Percentiles rank a stretch among this genome's conserved stretches.
phyloP scores from a whole-genome alignment of 2,797 vertebrate genomes.

The Myripristis murdjan region DNA sequence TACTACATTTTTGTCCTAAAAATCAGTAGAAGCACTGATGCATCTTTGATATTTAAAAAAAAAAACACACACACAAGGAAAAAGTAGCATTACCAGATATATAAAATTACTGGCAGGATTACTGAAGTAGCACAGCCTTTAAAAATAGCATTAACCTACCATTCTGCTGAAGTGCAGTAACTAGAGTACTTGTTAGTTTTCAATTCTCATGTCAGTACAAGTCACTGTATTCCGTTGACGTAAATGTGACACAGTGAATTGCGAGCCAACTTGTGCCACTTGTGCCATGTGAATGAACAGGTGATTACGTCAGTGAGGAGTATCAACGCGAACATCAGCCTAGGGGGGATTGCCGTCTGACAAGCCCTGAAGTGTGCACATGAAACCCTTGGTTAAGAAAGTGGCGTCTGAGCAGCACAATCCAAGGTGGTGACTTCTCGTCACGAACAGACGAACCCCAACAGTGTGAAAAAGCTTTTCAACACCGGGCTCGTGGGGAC shows the following conservation, averaged over 20 bases:
- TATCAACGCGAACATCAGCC: not conserved
- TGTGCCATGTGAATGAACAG: not conserved
- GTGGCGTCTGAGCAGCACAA: not conserved
- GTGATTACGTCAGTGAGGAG: not conserved
- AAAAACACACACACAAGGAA: no score
- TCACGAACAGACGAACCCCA: not conserved
- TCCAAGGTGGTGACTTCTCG: not conserved
- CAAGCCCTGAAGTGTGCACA: not conserved
- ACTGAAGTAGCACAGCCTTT: conserved; percentile 38
- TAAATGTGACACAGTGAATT: not conserved
- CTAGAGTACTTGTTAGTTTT: conserved; percentile 21
- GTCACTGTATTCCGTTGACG: conserved; percentile 13
- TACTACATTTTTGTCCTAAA: no score
- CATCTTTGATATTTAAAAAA: no score
- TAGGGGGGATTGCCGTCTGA: not conserved
- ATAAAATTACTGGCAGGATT: conserved; percentile 37
- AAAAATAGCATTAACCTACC: conserved; percentile 50
- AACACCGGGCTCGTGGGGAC: conserved; percentile 23
- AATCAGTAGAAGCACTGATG: no score
- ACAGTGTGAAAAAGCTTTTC: conserved; percentile 37
- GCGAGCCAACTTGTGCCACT: not conserved
- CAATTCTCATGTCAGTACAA: not conserved
- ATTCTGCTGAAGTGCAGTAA: not conserved
- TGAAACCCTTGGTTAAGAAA: not conserved
- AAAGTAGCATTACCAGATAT: no score